These are phyloP conservation scores for Protonibea diacanthus DNA, from an alignment of 2,797 vertebrate species.

Conservation along the genomic window DNA sequence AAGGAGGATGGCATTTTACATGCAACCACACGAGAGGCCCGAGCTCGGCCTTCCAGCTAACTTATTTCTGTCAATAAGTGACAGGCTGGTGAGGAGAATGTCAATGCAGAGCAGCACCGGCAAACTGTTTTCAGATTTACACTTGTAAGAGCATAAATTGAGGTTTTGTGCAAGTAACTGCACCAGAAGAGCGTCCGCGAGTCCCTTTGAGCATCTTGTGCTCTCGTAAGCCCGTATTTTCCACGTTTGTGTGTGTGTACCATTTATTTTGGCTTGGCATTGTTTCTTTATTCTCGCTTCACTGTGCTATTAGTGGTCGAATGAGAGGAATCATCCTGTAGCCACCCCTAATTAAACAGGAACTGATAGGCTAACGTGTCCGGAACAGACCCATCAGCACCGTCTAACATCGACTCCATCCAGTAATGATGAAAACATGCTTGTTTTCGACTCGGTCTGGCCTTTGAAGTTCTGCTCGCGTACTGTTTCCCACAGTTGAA, in stretches of 20 bases:
- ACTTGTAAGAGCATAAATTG: constrained; percentile 26
- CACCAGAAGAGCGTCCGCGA: not conserved
- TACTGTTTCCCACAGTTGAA: constrained; percentile 9
- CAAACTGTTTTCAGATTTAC: constrained; percentile 34
- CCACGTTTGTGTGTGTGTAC: constrained; percentile 21
- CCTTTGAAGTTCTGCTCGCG: constrained; percentile 19
- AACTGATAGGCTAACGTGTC: constrained; percentile 47
- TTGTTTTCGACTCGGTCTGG: constrained; percentile 17
- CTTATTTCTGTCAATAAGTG: constrained; percentile 63
- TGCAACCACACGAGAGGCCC: constrained; percentile 48
- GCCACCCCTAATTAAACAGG: constrained; percentile 66
- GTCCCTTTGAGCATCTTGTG: constrained; percentile 17
- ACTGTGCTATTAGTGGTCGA: constrained; percentile 62
- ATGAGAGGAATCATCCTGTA: constrained; percentile 44
- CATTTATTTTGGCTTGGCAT: constrained; percentile 49
- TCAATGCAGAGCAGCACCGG: constrained; percentile 13
- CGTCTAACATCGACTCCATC: constrained; percentile 23
- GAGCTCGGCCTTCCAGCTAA: constrained; percentile 1
- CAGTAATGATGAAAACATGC: constrained; percentile 63
- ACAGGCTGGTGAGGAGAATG: constrained; percentile 21
- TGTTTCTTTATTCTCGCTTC: constrained; percentile 45
- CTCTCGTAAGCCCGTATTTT: constrained; percentile 26
- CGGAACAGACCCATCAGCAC: constrained; percentile 43
- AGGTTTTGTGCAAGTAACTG: constrained; percentile 30
- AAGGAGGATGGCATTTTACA: constrained; percentile 56